These are phyloP conservation scores for Drosophila kanekoi DNA, from an alignment of 2,888 invertebrate species.

Conservation along the genomic window DNA sequence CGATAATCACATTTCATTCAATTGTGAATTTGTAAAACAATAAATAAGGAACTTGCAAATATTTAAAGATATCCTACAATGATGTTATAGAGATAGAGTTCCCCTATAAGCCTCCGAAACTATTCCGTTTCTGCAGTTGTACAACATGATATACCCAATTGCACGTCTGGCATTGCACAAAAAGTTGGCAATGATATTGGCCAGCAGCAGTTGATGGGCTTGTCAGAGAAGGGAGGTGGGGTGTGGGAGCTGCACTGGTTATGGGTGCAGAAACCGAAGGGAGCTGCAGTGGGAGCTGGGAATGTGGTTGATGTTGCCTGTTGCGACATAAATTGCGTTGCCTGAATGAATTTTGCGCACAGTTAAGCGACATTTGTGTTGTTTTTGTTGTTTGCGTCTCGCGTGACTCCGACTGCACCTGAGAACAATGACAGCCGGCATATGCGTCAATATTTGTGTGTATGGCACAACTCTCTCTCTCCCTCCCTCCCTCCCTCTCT, in stretches of 20 bases:
- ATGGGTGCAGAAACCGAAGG: neutral
- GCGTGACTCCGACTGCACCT: slow-evolving; percentile 53
- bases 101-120: neutral
- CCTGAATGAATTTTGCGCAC: slow-evolving; percentile 76
- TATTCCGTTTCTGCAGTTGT: neutral
- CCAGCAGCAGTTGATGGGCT: slow-evolving; percentile 41
- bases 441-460: slow-evolving; percentile 23
- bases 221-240: slow-evolving; percentile 7
- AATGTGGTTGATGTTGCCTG: slow-evolving; percentile 66
- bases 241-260: neutral
- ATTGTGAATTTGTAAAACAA: no score
- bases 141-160: slow-evolving; percentile 23
- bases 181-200: slow-evolving; percentile 60
- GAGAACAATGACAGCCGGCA: slow-evolving; percentile 76
- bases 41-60: no score
- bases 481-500: neutral
- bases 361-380: slow-evolving; percentile 68
- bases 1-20: no score
- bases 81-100: no score
- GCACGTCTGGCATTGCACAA: slow-evolving; percentile 25
- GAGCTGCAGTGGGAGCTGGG: neutral
- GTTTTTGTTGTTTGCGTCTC: slow-evolving; percentile 10
- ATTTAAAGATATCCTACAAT: no score
- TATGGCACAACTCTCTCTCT: neutral
- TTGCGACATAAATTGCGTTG: slow-evolving; percentile 73